These are phyloP conservation scores for Tragelaphus buxtoni DNA, from an alignment of 2,113 vertebrate genomes.

Conservation along the genomic window DNA sequence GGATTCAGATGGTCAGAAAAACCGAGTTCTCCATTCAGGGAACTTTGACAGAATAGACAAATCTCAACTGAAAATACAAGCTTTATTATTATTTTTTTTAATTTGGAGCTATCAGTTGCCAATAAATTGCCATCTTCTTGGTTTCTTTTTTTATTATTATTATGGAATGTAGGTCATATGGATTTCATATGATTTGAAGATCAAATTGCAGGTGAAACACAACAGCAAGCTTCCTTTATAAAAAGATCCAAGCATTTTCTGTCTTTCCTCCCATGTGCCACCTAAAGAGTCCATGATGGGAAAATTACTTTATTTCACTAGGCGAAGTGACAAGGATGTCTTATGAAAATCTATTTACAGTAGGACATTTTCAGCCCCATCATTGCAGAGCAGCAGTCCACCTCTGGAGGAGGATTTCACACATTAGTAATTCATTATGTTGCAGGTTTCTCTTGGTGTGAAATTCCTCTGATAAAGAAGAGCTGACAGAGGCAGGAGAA, in stretches of 20 bases:
- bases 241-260: background rate
- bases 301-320: conserved; percentile 58
- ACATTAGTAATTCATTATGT: conserved; percentile 61
- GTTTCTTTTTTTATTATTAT: background rate
- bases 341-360: conserved; percentile 64
- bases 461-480: conserved; percentile 53
- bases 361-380: conserved; percentile 27
- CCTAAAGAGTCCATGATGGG: background rate
- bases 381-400: background rate
- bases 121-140: background rate
- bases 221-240: background rate
- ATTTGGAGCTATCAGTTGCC: background rate
- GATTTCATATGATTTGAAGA: conserved; percentile 42
- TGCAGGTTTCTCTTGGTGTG: conserved; percentile 39
- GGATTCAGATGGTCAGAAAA: background rate
- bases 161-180: background rate
- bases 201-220: background rate
- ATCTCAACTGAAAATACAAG: background rate
- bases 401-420: background rate
- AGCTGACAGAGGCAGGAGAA: conserved; percentile 38
- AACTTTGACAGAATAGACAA: background rate
- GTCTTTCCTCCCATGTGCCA: background rate
- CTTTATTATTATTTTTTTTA: background rate
- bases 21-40: background rate
- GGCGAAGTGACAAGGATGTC: conserved; percentile 61